Percentiles rank a stretch among this genome's conserved stretches.
Evolutionary conservation across 2,888 invertebrate genomes (phyloP).

Genomic region (Dorcus parallelipipedus): DNA sequence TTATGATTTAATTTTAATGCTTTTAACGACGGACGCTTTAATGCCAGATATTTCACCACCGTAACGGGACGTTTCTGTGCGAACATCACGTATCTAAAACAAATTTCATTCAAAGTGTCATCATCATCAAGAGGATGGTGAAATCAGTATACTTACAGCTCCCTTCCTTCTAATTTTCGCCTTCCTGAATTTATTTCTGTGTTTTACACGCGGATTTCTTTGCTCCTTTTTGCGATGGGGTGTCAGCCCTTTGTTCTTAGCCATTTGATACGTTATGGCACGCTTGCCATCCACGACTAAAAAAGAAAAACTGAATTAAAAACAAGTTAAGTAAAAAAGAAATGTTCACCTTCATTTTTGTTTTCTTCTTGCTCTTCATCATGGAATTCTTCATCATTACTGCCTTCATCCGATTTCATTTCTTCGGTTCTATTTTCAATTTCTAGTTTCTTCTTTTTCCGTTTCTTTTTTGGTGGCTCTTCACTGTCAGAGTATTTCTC

Average conservation of each 20-base stretch:
- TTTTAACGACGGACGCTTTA: conserved; percentile 82
- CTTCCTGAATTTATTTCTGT: conserved; percentile 87
- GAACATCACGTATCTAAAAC: conserved; percentile 68
- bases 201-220: conserved; percentile 93
- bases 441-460: conserved; percentile 7
- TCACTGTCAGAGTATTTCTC: conserved; percentile 13
- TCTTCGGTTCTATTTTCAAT: conserved; percentile 6
- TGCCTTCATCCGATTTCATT: conserved; percentile 7
- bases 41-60: conserved; percentile 94
- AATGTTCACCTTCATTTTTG: conserved; percentile 39
- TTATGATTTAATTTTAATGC: conserved; percentile 75
- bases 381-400: conserved; percentile 26
- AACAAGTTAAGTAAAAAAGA: no score
- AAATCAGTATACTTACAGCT: conserved; percentile 58
- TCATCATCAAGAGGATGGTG: not conserved
- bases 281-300: conserved; percentile 58
- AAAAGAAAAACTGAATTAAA: not conserved
- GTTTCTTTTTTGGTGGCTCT: conserved; percentile 12
- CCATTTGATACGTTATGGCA: conserved; percentile 88
- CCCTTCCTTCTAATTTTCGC: conserved; percentile 91
- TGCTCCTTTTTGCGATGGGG: conserved; percentile 88
- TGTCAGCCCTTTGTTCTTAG: conserved; percentile 92
- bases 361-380: conserved; percentile 39
- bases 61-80: conserved; percentile 79
- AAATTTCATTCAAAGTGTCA: conserved; percentile 7